Evolutionary conservation across 2,888 invertebrate species (phyloP), one percentile per base, ranked within the genome.

Genomic region (Meteorus colon): DNA sequence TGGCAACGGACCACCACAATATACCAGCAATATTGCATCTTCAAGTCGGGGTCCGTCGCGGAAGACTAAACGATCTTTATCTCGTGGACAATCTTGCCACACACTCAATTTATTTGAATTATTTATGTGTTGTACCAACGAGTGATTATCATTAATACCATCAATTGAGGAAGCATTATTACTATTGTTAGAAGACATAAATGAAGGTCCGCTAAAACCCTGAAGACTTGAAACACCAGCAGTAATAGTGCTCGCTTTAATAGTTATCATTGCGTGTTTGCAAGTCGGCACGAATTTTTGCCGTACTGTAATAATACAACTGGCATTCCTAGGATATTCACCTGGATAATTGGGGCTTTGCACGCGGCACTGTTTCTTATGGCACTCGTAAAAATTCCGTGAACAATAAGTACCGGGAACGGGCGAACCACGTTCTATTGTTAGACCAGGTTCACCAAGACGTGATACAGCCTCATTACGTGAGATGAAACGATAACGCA

Each of bases 261-360:
- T 95, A 24, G 96, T 94, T 83, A 97, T 95, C 95, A 97, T 96
- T 51, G 97, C 96, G 90, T 96, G 96, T 88, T 96, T 96, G 90
- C 96, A 96, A 63, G 95, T 96, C 16, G 96, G 96, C 79, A 96
- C 94, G 59, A 82, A 79, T 88, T 96, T 95, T 90, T 97, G 96
- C 55, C 96, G 92, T 81, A 97, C 91, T 80, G 95, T 96, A 92
- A 96, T 96, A 89, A 96, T 95, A 90, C 98, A 98, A 77, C 96
- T 96, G 31, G 97, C 96, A 90, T 97, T 97, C 81, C 97, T 91
- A 8, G 94, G 95, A 85, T 95, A 95, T 93, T 96, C 95, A 76
- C 96, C 96, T 14, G 97, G 97, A 89, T 96, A 97, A 90, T 97
- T 97, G 71, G 97, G 97, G 81, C 96, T 96, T 90, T 97, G 97